These are phyloP conservation scores for Tipula confusa DNA, from an alignment of 2,888 invertebrate genomes.

Conservation along the genomic window DNA sequence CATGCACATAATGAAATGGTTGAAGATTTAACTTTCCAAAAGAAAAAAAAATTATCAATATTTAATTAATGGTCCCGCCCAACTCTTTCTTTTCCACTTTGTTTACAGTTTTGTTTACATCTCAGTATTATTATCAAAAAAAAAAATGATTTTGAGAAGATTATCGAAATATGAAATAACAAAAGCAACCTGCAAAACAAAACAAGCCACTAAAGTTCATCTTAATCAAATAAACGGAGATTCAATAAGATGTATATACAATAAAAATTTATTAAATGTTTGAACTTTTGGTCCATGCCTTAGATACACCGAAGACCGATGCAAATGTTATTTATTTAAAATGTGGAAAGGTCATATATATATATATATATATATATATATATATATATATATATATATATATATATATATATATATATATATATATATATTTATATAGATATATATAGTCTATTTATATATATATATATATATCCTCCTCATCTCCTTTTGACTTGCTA, in stretches of 20 bases:
- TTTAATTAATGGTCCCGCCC: slow-evolving; percentile 16
- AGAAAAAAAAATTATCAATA: not conserved
- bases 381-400: too few relatives aligned
- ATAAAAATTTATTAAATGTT: not conserved
- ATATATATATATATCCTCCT: too few relatives aligned
- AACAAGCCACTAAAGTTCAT: not conserved
- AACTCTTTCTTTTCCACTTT: slow-evolving; percentile 25
- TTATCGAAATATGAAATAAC: too few relatives aligned
- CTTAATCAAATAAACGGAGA: not conserved
- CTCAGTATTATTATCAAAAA: not conserved
- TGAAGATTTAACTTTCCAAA: not conserved
- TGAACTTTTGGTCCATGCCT: slow-evolving; percentile 1
- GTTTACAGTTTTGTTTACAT: slow-evolving; percentile 20
- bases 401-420: too few relatives aligned
- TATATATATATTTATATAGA: too few relatives aligned
- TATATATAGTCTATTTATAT: too few relatives aligned
- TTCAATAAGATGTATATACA: not conserved
- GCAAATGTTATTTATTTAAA: too few relatives aligned
- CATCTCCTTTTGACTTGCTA: too few relatives aligned
- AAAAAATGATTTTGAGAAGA: not conserved
- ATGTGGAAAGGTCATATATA: too few relatives aligned
- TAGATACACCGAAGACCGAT: too few relatives aligned
- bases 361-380: too few relatives aligned
- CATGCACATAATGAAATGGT: not conserved
- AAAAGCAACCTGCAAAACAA: slow-evolving; percentile 14